A percentile compares a stretch with the other conserved stretches of the same genome.
phyloP scores from a whole-genome alignment of 2,888 invertebrate species.

The Ferrisia virgata region DNA sequence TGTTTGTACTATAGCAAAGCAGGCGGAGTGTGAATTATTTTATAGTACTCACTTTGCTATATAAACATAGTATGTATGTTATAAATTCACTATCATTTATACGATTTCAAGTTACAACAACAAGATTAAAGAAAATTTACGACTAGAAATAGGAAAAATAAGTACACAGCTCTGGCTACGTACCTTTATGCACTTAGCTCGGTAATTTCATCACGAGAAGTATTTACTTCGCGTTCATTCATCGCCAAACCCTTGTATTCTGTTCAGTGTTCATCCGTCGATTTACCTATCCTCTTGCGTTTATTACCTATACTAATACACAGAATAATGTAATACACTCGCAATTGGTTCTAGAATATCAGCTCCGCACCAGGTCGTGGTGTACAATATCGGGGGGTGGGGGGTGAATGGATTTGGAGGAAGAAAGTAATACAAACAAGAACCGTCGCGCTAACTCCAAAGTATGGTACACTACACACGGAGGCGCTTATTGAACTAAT shows the following conservation, averaged over 20 bases:
- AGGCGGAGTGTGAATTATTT: too few species aligned
- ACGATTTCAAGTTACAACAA: conserved; percentile 4
- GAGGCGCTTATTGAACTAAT: conserved; percentile 32
- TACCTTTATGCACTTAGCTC: too few species aligned
- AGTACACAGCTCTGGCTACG: too few species aligned
- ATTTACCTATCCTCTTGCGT: neutral
- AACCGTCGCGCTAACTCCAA: conserved; percentile 1
- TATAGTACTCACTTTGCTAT: too few species aligned
- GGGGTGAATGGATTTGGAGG: neutral
- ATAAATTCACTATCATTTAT: neutral
- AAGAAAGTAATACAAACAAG: too few species aligned
- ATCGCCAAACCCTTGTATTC: too few species aligned
- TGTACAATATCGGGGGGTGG: neutral
- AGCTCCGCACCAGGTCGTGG: neutral
- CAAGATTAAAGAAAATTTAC: neutral
- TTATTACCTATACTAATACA: neutral
- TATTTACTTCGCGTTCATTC: too few species aligned
- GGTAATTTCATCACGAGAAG: neutral
- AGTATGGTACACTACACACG: conserved; percentile 24
- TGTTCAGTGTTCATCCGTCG: too few species aligned
- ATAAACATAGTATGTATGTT: neutral
- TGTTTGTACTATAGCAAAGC: too few species aligned
- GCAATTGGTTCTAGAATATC: too few species aligned
- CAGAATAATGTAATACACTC: too few species aligned
- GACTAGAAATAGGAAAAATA: neutral